Conservation (phyloP, 2,113 vertebrate species). For the Eidolon helvum region DNA sequence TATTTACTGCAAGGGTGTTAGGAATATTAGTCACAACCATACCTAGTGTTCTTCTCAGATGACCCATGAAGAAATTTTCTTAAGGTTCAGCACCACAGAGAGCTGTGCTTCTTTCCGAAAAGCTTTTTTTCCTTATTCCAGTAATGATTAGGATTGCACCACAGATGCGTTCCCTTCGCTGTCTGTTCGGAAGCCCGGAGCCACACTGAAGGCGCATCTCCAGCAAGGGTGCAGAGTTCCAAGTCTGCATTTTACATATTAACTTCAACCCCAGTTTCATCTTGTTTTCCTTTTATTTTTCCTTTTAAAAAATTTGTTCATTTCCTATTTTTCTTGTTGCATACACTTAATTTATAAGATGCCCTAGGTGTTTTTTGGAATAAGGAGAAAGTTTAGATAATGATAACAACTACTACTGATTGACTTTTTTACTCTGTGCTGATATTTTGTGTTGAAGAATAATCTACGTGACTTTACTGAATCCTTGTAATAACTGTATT, state of each 20-base stretch:
- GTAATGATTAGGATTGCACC: background rate
- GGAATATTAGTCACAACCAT: background rate
- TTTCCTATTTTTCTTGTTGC: background rate
- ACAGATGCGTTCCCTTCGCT: background rate
- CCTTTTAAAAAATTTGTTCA: background rate
- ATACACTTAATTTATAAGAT: background rate
- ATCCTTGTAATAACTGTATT: background rate
- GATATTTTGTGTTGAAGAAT: conserved; percentile 2
- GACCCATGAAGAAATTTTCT: background rate
- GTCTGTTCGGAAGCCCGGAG: background rate
- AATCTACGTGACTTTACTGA: background rate
- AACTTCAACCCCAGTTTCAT: background rate
- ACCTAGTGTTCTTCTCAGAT: background rate
- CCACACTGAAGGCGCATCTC: background rate
- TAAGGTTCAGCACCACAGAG: background rate
- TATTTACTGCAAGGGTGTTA: background rate
- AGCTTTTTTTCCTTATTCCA: background rate
- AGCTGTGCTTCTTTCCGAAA: background rate
- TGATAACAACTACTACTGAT: background rate
- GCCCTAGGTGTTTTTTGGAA: background rate
- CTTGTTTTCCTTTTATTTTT: background rate
- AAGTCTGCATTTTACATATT: background rate
- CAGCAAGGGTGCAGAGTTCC: background rate
- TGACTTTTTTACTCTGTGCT: conserved; percentile 7
- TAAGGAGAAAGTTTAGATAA: conserved; percentile 22